Conservation (phyloP, 2,888 invertebrate species). For the Diploptera punctata region DNA sequence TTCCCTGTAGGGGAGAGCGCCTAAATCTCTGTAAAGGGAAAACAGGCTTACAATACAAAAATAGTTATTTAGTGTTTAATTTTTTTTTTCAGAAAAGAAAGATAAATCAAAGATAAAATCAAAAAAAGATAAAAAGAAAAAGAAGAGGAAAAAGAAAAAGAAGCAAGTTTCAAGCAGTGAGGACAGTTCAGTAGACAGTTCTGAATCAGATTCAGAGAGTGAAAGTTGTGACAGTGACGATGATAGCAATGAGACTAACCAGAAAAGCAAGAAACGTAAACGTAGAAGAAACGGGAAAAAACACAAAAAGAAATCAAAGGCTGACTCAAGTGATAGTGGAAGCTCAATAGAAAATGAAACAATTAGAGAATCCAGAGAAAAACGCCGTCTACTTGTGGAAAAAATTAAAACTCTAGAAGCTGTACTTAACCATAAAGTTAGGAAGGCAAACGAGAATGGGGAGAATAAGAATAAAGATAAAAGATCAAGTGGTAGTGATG, state of each 20-base stretch:
- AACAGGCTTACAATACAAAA: too few species aligned
- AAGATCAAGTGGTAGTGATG: background rate
- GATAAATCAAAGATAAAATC: slow-evolving; percentile 33
- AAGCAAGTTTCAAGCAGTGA: slow-evolving; percentile 28
- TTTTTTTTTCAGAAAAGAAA: slow-evolving; percentile 40
- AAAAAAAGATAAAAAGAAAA: slow-evolving; percentile 39
- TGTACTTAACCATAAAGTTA: slow-evolving; percentile 19
- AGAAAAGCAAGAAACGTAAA: slow-evolving; percentile 4
- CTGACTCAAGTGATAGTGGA: background rate
- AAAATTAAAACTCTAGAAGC: slow-evolving; percentile 30
- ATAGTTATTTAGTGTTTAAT: too few species aligned
- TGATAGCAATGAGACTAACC: background rate
- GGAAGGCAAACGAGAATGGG: background rate
- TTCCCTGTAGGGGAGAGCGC: too few species aligned
- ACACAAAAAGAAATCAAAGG: slow-evolving; percentile 27
- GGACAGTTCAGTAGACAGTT: slow-evolving; percentile 13
- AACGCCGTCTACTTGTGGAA: slow-evolving; percentile 21
- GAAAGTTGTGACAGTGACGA: background rate
- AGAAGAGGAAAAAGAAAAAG: slow-evolving; percentile 41
- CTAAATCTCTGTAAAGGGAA: too few species aligned
- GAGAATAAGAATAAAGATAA: too few species aligned
- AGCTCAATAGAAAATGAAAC: background rate
- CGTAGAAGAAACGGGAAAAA: slow-evolving; percentile 10
- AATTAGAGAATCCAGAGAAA: slow-evolving; percentile 2
- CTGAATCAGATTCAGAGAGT: background rate